Conservation (phyloP, 2,888 invertebrate species). For the Tanypteryx hageni region DNA sequence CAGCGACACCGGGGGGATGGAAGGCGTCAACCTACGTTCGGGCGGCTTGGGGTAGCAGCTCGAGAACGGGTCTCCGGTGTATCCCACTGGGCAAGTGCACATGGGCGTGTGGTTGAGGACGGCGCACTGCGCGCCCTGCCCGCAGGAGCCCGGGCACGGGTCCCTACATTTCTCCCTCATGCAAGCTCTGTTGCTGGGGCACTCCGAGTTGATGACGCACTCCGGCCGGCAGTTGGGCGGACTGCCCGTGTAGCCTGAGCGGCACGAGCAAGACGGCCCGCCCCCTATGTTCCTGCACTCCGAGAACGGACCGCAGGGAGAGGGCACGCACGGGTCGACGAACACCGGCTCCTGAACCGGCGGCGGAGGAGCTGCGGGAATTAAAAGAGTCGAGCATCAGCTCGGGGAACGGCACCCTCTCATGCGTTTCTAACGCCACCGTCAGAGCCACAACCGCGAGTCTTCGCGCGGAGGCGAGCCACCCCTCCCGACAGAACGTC, state of each 20-base stretch:
- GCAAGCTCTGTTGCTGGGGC: conserved; percentile 83
- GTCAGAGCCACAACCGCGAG: background rate
- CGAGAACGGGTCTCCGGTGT: conserved; percentile 86
- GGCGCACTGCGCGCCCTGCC: conserved; percentile 79
- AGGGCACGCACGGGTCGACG: conserved; percentile 83
- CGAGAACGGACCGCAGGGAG: conserved; percentile 85
- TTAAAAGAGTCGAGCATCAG: conserved; percentile 66
- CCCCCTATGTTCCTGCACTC: conserved; percentile 78
- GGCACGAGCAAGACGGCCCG: conserved; percentile 81
- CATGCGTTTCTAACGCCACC: background rate
- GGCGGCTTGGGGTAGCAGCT: conserved; percentile 75
- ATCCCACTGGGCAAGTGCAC: conserved; percentile 84
- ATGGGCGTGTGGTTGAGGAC: conserved; percentile 86
- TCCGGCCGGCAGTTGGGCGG: conserved; percentile 84
- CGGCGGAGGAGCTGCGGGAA: conserved; percentile 72
- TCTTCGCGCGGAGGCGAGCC: background rate
- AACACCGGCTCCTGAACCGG: conserved; percentile 70
- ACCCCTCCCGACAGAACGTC: background rate
- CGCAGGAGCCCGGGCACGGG: conserved; percentile 88
- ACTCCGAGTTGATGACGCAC: conserved; percentile 83
- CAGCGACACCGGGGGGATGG: conserved; percentile 73
- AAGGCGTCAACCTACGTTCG: conserved; percentile 70
- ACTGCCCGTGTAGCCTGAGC: conserved; percentile 79
- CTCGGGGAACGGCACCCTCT: conserved; percentile 4
- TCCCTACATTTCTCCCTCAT: conserved; percentile 84